phyloP scores from a whole-genome alignment of 2,113 vertebrate genomes.

The Zosterops lateralis region DNA sequence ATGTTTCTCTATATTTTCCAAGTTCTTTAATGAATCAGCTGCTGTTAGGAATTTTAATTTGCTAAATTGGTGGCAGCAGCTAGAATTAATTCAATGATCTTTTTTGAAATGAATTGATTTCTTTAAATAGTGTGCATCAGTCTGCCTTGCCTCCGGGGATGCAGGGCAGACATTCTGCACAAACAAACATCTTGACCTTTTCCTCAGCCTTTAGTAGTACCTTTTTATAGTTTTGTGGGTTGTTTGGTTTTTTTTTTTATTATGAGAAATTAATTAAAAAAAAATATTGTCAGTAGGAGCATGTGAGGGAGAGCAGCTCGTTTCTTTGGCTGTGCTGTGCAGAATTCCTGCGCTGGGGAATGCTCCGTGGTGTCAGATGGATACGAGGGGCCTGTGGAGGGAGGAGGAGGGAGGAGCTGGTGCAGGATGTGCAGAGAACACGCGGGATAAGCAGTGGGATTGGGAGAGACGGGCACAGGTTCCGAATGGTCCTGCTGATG shows the following conservation, averaged over 20 bases:
- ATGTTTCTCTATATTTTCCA: constrained; percentile 43
- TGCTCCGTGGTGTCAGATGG: neutral
- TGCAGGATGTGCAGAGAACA: neutral
- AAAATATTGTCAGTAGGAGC: neutral
- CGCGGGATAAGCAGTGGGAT: neutral
- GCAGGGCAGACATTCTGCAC: constrained; percentile 40
- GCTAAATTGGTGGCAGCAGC: constrained; percentile 58
- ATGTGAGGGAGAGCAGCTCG: neutral
- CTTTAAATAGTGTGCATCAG: constrained; percentile 64
- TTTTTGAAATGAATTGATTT: constrained; percentile 69
- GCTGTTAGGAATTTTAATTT: constrained; percentile 63
- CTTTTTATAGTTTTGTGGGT: neutral
- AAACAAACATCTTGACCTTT: constrained; percentile 73
- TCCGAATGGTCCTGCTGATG: neutral
- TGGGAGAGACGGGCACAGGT: neutral
- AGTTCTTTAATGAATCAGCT: constrained; percentile 60
- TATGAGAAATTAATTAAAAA: constrained; percentile 24
- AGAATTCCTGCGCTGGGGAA: neutral
- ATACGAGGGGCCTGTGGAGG: neutral
- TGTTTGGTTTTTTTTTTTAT: neutral
- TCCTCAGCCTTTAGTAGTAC: constrained; percentile 62
- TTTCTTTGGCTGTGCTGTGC: neutral
- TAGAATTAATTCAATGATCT: constrained; percentile 67
- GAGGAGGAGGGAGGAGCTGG: neutral
- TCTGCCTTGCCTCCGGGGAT: constrained; percentile 41